Conservation (phyloP, 35 echinoderm and acorn worm genomes). For the Holothuria glaberrima region DNA sequence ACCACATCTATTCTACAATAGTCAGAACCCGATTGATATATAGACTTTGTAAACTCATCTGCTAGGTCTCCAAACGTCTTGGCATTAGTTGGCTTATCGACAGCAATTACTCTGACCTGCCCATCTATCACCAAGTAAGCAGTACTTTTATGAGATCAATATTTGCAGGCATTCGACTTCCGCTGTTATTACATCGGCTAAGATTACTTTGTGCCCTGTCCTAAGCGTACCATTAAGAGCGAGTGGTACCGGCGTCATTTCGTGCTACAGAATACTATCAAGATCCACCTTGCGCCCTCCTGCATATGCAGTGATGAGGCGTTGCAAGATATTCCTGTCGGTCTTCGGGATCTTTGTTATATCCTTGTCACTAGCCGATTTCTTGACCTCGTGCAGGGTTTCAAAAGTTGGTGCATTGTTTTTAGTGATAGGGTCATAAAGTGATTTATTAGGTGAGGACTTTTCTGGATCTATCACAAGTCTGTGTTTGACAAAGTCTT, state of each 20-base stretch:
- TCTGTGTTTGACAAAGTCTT: slow-evolving; percentile 35
- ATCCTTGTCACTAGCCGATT: no score
- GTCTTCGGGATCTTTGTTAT: no score
- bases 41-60: slow-evolving; percentile 18
- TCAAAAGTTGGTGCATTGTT: slow-evolving; percentile 26
- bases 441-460: neutral
- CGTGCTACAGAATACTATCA: slow-evolving; percentile 5
- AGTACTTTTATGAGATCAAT: slow-evolving; percentile 34
- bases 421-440: neutral
- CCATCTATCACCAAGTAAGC: slow-evolving; percentile 57
- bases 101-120: slow-evolving; percentile 2
- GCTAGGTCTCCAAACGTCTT: slow-evolving; percentile 36
- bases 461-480: neutral
- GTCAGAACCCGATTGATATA: no score
- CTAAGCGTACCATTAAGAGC: slow-evolving; percentile 46
- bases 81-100: slow-evolving; percentile 21
- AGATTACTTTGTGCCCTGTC: slow-evolving; percentile 13
- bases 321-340: no score
- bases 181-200: no score
- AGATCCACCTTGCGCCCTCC: slow-evolving; percentile 17
- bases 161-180: no score
- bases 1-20: no score
- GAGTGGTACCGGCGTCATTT: slow-evolving; percentile 15
- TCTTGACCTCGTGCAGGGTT: no score
- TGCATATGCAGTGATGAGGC: slow-evolving; percentile 50